phyloP scores from a whole-genome alignment of 1,140 invertebrate species.

The Schlechtendalia chinensis region DNA sequence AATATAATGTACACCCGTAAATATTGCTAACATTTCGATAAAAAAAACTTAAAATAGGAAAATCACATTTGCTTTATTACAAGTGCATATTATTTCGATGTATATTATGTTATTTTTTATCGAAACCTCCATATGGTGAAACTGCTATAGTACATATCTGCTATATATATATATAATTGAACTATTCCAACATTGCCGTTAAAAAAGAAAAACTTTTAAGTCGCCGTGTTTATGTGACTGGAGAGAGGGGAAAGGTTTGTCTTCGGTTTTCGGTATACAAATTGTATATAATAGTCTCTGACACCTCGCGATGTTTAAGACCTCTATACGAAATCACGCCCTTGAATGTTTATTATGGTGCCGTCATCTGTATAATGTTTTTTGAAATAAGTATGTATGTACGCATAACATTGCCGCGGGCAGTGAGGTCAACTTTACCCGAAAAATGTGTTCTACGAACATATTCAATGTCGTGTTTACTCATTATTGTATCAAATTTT shows the following conservation, averaged over 20 bases:
- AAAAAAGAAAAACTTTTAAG: too few relatives aligned
- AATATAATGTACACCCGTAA: not conserved
- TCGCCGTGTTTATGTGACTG: not conserved
- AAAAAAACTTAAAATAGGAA: not conserved
- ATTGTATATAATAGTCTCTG: not conserved
- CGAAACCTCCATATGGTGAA: not conserved
- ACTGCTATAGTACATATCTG: too few relatives aligned
- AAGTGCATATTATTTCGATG: not conserved
- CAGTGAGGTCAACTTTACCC: constrained; percentile 35
- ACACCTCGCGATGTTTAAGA: not conserved
- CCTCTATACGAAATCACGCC: not conserved
- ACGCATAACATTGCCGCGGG: not conserved
- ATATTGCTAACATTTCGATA: not conserved
- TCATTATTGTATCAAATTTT: not conserved
- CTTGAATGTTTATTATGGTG: not conserved
- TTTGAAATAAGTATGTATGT: not conserved
- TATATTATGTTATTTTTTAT: not conserved
- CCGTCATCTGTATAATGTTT: not conserved
- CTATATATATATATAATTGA: too few relatives aligned
- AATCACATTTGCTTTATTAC: not conserved
- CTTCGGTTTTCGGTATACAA: not conserved
- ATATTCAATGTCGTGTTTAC: constrained; percentile 15
- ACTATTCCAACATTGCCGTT: too few relatives aligned
- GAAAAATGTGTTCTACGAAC: not conserved
- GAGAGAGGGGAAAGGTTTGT: not conserved